Conservation (phyloP, 2,888 invertebrate genomes). For the Esperia sulphurella region DNA sequence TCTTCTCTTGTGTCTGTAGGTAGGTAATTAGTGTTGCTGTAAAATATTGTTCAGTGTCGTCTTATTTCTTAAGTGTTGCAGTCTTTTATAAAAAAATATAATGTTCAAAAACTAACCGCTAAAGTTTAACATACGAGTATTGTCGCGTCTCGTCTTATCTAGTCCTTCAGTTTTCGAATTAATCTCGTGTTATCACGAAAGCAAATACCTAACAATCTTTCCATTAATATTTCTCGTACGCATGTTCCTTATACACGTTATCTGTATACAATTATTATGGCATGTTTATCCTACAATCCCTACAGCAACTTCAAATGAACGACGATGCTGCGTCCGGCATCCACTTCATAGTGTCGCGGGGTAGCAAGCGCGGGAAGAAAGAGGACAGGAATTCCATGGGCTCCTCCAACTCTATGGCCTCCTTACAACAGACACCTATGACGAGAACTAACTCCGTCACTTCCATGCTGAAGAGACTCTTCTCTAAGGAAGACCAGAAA, state of each 20-base stretch:
- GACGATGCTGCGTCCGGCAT: constrained; percentile 87
- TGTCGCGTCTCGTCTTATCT: not conserved
- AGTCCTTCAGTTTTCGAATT: not conserved
- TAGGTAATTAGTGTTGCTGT: not conserved
- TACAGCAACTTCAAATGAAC: constrained; percentile 76
- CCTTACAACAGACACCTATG: constrained; percentile 82
- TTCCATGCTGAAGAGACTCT: constrained; percentile 86
- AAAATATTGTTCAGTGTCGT: not conserved
- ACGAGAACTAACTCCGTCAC: constrained; percentile 88
- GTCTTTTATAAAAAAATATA: not conserved
- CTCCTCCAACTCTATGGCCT: constrained; percentile 74
- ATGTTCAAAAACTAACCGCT: not conserved
- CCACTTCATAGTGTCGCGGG: constrained; percentile 83
- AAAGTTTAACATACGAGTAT: not conserved
- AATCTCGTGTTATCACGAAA: not conserved
- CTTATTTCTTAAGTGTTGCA: not conserved
- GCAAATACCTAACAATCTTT: not conserved
- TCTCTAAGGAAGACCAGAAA: constrained; percentile 85
- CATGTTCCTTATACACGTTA: not conserved
- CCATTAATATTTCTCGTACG: constrained; percentile 7
- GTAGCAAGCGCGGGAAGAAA: constrained; percentile 64
- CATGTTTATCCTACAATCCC: constrained; percentile 1
- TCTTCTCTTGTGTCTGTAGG: not conserved
- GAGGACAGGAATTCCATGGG: constrained; percentile 70
- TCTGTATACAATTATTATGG: constrained; percentile 1